Percentiles rank a stretch among this genome's conserved stretches.
phyloP scores from a whole-genome alignment of 2,113 vertebrate species.

The Amazona guildingii region DNA sequence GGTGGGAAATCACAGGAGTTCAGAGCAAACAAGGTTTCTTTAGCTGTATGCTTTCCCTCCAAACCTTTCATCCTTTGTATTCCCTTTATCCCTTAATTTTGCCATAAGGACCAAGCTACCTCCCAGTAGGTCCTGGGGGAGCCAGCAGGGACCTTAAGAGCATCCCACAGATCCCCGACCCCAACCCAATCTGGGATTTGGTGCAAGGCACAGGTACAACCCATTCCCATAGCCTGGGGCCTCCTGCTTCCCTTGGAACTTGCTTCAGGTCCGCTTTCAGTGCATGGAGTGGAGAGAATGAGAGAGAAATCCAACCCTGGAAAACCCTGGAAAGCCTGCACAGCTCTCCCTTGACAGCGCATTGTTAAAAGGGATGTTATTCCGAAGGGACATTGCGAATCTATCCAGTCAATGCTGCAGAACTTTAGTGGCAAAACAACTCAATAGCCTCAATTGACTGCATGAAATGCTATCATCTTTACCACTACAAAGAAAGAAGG shows the following conservation, averaged over 20 bases:
- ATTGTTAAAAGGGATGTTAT: conserved; percentile 40
- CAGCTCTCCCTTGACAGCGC: not conserved
- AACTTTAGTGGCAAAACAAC: conserved; percentile 56
- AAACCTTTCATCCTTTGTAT: not conserved
- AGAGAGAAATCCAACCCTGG: not conserved
- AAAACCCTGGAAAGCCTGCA: conserved; percentile 33
- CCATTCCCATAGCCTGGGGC: not conserved
- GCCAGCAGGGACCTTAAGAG: not conserved
- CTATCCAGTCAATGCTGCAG: conserved; percentile 19
- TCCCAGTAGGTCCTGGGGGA: not conserved
- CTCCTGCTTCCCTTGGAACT: not conserved
- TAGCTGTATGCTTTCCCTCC: not conserved
- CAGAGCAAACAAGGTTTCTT: not conserved
- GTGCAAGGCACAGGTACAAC: not conserved
- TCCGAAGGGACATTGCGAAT: conserved; percentile 13
- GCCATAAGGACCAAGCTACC: not conserved
- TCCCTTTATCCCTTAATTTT: not conserved
- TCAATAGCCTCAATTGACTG: conserved; percentile 62
- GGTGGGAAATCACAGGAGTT: not conserved
- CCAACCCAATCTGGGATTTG: not conserved
- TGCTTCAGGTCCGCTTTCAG: not conserved
- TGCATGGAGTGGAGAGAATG: not conserved
- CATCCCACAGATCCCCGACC: not conserved
- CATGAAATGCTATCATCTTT: conserved; percentile 38
- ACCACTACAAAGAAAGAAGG: not conserved